These are phyloP conservation scores for Burhinus oedicnemus DNA, from an alignment of 2,113 vertebrate genomes.

Conservation along the genomic window DNA sequence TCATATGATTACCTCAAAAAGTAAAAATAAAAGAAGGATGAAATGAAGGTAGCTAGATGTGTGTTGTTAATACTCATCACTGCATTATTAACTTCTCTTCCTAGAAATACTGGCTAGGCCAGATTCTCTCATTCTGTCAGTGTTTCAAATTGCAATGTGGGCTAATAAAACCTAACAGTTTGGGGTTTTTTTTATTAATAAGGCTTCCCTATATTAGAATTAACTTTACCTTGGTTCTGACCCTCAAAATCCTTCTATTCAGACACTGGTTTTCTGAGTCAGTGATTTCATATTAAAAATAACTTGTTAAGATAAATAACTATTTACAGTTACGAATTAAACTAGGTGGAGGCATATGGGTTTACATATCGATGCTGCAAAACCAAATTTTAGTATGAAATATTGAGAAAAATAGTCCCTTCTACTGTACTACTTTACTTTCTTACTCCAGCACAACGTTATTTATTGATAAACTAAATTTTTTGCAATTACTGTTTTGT, in stretches of 20 bases:
- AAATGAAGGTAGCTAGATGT: background rate
- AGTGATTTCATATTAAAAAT: background rate
- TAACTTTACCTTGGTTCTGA: background rate
- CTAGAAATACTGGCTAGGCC: background rate
- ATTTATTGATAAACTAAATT: background rate
- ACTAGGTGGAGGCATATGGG: background rate
- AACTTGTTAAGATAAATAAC: background rate
- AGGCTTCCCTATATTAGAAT: background rate
- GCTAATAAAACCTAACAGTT: background rate
- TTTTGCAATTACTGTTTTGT: background rate
- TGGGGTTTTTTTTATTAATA: background rate
- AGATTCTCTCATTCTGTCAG: background rate
- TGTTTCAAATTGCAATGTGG: background rate
- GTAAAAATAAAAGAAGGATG: fast-evolving
- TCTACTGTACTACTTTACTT: background rate
- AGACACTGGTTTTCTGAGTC: background rate
- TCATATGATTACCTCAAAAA: background rate
- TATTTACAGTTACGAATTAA: background rate
- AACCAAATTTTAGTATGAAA: background rate
- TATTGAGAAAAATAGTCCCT: background rate
- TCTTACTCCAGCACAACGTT: background rate
- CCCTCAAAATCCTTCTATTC: background rate
- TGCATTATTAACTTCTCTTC: background rate
- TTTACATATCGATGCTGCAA: background rate
- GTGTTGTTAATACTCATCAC: background rate